Evolutionary conservation across 2,797 vertebrate genomes (phyloP), one percentile per base, ranked within the genome.

Genomic region (Alectoris magna): DNA sequence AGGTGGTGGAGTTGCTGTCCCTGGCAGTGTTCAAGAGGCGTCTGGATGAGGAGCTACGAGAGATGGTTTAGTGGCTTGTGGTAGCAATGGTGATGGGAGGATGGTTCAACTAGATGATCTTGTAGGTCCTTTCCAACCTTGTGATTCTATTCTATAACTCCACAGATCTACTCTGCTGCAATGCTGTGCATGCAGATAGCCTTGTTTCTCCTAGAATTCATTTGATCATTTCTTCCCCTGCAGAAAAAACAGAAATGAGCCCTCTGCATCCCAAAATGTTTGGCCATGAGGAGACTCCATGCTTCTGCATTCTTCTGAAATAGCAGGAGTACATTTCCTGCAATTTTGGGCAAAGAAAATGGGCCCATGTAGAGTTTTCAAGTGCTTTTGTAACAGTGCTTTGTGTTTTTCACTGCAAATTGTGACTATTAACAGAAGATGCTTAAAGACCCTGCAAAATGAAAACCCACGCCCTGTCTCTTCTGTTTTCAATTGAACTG

Each of bases 401-500:
- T 90, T 93, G 22, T 83, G 62, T 29, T n/a, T 77, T 85, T 70
- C 66, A 72, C 56, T 75, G 49, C 62, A 87, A 76, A 91, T 85
- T 85, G 62, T 75, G 1, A 0, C 43, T 91, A 55, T 48, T 89
- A 78, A 51, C 67, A 89, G 89, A 74, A 90, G 87, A 95, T 81
- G 87, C 79, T 72, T 95, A 60, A 87, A 95, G 84, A 75, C 23
- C 7, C 11, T 78, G 56, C 22, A 88, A 78, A 96, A 95, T 43
- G 48, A 78, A 95, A 94, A 70, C 41, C 39, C 68, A 93, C 51
- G 43, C 67, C 4, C 7, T 56, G 55, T 56, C 82, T 94, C 73
- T 95, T 84, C 94, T 96, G 94, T 89, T 96, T 95, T 92, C 94
- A 96, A 87, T 88, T 92, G 67, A 95, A 91, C 67, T 93, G 95